These are phyloP conservation scores for Nerophis ophidion DNA, from an alignment of 2,113 vertebrate species.

Conservation along the genomic window DNA sequence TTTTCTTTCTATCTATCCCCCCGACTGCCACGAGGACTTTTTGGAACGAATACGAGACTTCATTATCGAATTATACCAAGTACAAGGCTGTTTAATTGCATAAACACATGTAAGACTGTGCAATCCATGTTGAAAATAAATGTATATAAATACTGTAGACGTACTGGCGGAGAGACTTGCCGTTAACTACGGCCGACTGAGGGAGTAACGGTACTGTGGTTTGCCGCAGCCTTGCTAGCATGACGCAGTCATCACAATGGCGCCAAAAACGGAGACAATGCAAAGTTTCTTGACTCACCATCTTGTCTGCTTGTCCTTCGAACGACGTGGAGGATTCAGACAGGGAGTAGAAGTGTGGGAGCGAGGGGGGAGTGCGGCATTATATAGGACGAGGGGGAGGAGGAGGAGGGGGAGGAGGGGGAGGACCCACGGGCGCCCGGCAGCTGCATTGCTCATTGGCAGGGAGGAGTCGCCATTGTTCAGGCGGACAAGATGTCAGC, in stretches of 20 bases:
- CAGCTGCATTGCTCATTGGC: constrained; percentile 47
- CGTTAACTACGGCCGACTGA: neutral
- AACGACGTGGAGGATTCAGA: constrained; percentile 71
- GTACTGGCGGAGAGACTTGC: too few species aligned
- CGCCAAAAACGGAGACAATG: neutral
- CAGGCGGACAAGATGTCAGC: constrained; percentile 20
- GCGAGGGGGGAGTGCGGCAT: constrained; percentile 43
- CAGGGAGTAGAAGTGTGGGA: constrained; percentile 62
- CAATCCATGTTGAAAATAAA: neutral
- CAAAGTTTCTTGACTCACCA: constrained; percentile 60
- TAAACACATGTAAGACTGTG: neutral
- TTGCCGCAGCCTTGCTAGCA: neutral
- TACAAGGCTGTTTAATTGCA: neutral
- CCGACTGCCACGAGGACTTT: constrained; percentile 50
- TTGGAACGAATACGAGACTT: neutral
- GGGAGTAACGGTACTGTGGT: neutral
- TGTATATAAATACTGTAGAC: too few species aligned
- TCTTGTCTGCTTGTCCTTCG: constrained; percentile 70
- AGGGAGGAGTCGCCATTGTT: constrained; percentile 25
- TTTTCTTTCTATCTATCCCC: constrained; percentile 35
- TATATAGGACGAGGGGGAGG: constrained; percentile 64
- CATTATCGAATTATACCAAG: neutral
- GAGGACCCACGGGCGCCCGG: constrained; percentile 42
- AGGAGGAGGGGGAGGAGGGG: constrained; percentile 52
- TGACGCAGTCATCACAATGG: neutral